Conservation (phyloP, 2,888 invertebrate species). For the Notodonta dromedarius region DNA sequence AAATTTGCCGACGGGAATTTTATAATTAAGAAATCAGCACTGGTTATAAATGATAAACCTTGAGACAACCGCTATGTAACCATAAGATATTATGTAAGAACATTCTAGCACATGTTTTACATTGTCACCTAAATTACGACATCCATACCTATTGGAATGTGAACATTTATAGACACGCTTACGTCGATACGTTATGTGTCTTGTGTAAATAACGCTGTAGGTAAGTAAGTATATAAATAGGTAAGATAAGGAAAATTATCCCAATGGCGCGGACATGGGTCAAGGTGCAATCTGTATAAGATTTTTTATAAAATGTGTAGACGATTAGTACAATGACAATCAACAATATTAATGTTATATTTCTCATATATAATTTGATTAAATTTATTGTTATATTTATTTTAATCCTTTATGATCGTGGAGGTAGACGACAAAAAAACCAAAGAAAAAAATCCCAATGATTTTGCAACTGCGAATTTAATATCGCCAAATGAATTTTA, state of each 20-base stretch:
- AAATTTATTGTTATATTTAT: too few relatives aligned
- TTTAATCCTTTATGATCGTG: too few relatives aligned
- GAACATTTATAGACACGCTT: not conserved
- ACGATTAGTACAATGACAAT: too few relatives aligned
- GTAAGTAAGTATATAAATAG: not conserved
- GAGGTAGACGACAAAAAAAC: too few relatives aligned
- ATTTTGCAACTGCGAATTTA: too few relatives aligned
- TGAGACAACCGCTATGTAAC: not conserved
- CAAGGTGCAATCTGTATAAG: constrained; percentile 19
- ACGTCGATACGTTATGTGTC: not conserved
- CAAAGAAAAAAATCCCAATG: too few relatives aligned
- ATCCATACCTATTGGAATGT: not conserved
- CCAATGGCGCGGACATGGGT: constrained; percentile 6
- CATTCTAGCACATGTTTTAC: constrained; percentile 21
- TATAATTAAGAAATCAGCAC: not conserved
- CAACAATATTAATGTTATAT: too few relatives aligned
- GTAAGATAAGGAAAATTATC: not conserved
- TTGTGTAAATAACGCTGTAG: not conserved
- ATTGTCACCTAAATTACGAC: not conserved
- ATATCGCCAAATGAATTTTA: too few relatives aligned
- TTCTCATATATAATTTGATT: too few relatives aligned
- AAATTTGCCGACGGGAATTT: too few relatives aligned
- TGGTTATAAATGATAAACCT: not conserved
- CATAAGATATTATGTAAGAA: constrained; percentile 22
- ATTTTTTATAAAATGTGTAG: too few relatives aligned